Conservation (phyloP, 2,113 vertebrate genomes). For the Chlamydotis undulata region DNA sequence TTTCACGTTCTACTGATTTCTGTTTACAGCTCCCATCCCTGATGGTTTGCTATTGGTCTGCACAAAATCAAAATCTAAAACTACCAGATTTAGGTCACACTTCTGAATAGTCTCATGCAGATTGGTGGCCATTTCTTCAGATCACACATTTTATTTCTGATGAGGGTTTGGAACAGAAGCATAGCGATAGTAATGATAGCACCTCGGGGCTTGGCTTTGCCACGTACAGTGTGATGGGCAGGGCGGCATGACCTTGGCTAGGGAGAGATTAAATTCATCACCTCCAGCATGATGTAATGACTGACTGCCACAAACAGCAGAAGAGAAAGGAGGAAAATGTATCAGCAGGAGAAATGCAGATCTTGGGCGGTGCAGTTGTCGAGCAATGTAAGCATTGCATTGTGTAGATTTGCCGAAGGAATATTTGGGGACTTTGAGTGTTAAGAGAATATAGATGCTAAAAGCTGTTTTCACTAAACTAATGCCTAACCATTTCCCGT, state of each 20-base stretch:
- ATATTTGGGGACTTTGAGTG: background rate
- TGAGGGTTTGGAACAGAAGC: background rate
- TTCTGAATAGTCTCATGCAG: background rate
- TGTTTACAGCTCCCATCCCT: background rate
- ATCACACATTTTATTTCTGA: background rate
- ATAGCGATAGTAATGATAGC: background rate
- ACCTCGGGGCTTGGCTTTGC: background rate
- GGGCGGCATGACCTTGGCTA: background rate
- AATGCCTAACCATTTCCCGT: background rate
- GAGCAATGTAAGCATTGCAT: fast-evolving
- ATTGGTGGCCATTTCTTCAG: background rate
- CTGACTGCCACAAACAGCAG: background rate
- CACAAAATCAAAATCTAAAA: background rate
- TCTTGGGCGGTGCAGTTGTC: background rate
- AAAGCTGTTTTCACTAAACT: background rate
- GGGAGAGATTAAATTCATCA: slow-evolving; percentile 9
- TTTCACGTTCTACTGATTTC: background rate
- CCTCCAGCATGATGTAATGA: background rate
- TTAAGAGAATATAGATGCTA: background rate
- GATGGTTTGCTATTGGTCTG: background rate
- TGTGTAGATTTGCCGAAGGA: background rate
- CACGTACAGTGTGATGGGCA: background rate
- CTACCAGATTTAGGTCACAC: background rate
- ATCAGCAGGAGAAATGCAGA: fast-evolving
- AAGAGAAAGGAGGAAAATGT: background rate